Percentiles rank a stretch among this genome's conserved stretches.
Evolutionary conservation across 2,797 vertebrate genomes (phyloP).

Genomic region (Diglossa cyanea): DNA sequence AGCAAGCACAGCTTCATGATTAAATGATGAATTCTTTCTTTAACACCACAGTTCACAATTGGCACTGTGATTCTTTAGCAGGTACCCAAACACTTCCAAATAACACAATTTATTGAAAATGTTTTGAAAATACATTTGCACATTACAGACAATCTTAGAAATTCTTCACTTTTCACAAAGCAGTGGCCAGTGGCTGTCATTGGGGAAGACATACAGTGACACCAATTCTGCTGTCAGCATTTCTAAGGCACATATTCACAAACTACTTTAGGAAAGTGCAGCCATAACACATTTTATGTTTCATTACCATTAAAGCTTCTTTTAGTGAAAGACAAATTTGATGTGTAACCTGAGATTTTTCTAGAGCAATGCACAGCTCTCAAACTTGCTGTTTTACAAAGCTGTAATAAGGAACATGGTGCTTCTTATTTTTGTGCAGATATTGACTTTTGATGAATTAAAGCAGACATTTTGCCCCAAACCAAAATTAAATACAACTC

Average conservation of each 20-base stretch:
- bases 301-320: neutral
- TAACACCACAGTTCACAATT: neutral
- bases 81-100: neutral
- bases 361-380: neutral
- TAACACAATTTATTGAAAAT: constrained; percentile 30
- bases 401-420: neutral
- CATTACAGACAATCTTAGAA: neutral
- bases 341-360: neutral
- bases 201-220: neutral
- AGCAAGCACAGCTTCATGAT: neutral
- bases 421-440: neutral
- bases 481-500: neutral
- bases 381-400: neutral
- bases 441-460: neutral
- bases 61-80: neutral
- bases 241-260: neutral
- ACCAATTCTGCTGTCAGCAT: neutral
- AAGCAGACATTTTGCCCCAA: neutral
- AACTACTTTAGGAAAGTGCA: neutral
- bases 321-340: neutral
- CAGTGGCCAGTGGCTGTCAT: neutral
- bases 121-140: constrained; percentile 34
- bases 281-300: neutral
- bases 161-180: neutral
- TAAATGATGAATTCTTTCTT: neutral